Conservation (phyloP, 2,113 vertebrate genomes). For the Dermatemys mawii region DNA sequence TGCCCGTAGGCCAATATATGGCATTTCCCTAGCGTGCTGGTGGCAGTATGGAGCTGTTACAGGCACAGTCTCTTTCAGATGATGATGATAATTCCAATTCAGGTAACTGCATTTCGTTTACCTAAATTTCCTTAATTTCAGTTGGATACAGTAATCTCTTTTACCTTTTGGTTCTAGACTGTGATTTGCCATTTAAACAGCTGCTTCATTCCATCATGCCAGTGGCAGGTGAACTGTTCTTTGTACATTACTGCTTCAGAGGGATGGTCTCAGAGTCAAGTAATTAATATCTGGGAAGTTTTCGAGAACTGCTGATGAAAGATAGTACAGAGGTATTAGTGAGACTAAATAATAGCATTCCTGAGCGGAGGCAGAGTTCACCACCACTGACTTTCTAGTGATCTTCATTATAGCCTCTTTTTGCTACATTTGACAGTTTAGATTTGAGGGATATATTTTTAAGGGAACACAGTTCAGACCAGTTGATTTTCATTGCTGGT, state of each 20-base stretch:
- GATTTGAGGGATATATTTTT: background rate
- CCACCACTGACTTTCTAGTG: background rate
- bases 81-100: background rate
- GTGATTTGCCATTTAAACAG: background rate
- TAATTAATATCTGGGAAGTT: background rate
- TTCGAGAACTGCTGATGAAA: background rate
- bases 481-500: background rate
- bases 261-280: background rate
- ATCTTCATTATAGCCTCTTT: background rate
- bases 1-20: fast-evolving
- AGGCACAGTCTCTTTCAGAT: background rate
- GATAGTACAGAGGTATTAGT: background rate
- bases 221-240: background rate
- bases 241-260: background rate
- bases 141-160: background rate
- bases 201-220: background rate
- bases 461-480: background rate
- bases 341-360: background rate
- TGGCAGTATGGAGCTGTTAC: background rate
- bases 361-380: background rate
- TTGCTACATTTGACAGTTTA: background rate
- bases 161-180: background rate
- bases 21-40: background rate
- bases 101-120: background rate
- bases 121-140: background rate